Base-by-base conservation (phyloP, 2,888 invertebrate species). In the Agrochola lota region DNA sequence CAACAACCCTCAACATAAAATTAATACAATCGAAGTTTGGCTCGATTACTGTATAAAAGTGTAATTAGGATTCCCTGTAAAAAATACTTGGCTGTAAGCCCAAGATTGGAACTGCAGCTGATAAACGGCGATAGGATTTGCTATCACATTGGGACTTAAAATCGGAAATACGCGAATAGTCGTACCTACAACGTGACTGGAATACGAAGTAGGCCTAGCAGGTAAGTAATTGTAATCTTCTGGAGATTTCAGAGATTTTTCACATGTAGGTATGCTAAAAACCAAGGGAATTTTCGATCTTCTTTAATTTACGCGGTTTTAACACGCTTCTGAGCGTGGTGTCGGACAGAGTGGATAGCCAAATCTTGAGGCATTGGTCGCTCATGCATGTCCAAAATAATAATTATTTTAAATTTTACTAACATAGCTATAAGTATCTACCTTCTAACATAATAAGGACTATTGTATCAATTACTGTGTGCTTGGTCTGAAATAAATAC, bases 101-200 rank as follows among this genome's bases (percentile, higher is more conserved):
- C 71, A 77, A 30, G 57, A 78, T 57, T 60, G 35, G 26, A 59
- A 73, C 57, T 69, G 71, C 40, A 75, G 26, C 60, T 74, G 68
- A 83, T 64, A 79, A 71, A 86, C 35, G 55, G 30, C 59, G 49
- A 60, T 73, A 78, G 52, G 66, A 73, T 70, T 75, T 72, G 55
- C 64, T 70, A 79, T 79, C 55, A 70, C 72, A 70, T 49, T 67
- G 71, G 68, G 55, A 67, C 80, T 71, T 79, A 69, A 71, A 71
- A 80, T 76, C 66, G 49, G 70, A 83, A 75, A 86, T 86, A 74
- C 52, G 49, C 46, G 64, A 71, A 69, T 77, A 26, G 62, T 63
- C 30, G 57, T n/a, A 12, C 35, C 26, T 55, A 68, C 49, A 63
- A 81, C 71, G 73, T 81, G 70, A 57, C 67, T 12, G 17, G 59